These are phyloP conservation scores for Serranochromis macrocephalus DNA, from an alignment of 2,113 vertebrate genomes.

Conservation along the genomic window DNA sequence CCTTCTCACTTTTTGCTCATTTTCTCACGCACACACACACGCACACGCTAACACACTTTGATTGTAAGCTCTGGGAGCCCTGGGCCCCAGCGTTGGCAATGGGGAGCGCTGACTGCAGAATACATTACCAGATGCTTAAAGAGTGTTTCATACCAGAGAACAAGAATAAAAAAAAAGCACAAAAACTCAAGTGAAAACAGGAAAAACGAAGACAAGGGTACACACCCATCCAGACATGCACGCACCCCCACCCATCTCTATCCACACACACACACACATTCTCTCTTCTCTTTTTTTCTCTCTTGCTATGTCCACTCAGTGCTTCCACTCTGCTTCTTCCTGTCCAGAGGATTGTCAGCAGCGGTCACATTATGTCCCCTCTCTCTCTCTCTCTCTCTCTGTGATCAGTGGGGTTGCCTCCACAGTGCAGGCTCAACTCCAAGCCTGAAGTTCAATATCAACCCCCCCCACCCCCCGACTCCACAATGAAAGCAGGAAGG, in stretches of 20 bases:
- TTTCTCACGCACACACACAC: background rate
- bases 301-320: slow-evolving; percentile 12
- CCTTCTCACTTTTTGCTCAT: background rate
- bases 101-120: slow-evolving; percentile 38
- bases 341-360: slow-evolving; percentile 57
- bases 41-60: slow-evolving; percentile 10
- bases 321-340: slow-evolving; percentile 39
- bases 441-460: slow-evolving; percentile 65
- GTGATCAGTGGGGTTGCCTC: slow-evolving; percentile 35
- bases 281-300: background rate
- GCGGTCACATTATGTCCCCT: slow-evolving; percentile 43
- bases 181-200: slow-evolving; percentile 48
- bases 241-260: slow-evolving; percentile 19
- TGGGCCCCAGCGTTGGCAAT: slow-evolving; percentile 40
- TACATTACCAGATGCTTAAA: slow-evolving; percentile 55
- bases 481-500: slow-evolving; percentile 67
- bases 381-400: background rate
- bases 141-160: slow-evolving; percentile 30
- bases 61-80: slow-evolving; percentile 18
- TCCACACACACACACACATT: background rate
- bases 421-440: slow-evolving; percentile 54
- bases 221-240: slow-evolving; percentile 42
- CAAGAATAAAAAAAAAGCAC: background rate
- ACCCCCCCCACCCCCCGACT: background rate
- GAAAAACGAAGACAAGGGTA: slow-evolving; percentile 40